These are phyloP conservation scores for Alloplasta piceator DNA, from an alignment of 2,888 invertebrate genomes.

Conservation along the genomic window DNA sequence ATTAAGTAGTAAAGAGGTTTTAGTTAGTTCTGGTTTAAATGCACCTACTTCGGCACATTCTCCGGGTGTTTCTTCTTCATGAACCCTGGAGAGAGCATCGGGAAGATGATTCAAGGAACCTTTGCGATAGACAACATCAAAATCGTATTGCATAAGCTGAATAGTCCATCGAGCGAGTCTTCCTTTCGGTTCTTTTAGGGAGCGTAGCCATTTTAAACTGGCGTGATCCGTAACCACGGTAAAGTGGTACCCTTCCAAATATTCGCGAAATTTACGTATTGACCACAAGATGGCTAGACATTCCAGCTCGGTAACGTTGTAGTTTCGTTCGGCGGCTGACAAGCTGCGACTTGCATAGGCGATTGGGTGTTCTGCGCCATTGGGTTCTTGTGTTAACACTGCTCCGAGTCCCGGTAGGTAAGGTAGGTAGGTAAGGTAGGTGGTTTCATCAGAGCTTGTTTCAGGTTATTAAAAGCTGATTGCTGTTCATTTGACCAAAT, in stretches of 20 bases:
- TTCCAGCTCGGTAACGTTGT: constrained; percentile 54
- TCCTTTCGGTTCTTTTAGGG: constrained; percentile 64
- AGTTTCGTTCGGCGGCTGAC: constrained; percentile 31
- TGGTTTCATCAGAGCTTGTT: too few species aligned
- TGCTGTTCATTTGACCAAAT: too few species aligned
- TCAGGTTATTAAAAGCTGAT: too few species aligned
- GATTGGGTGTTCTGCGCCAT: constrained; percentile 28
- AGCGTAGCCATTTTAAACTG: constrained; percentile 66
- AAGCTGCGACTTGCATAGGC: constrained; percentile 46
- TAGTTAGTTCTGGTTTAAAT: too few species aligned
- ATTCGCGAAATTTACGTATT: constrained; percentile 52
- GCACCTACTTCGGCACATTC: too few species aligned
- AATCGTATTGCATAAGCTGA: background rate
- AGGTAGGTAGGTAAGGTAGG: too few species aligned
- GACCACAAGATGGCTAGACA: constrained; percentile 60
- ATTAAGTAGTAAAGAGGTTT: too few species aligned
- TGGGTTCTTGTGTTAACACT: too few species aligned
- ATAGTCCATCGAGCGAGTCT: constrained; percentile 18
- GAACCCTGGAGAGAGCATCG: constrained; percentile 2
- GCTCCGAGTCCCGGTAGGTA: too few species aligned
- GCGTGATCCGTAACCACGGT: constrained; percentile 70
- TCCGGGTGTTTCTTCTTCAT: background rate
- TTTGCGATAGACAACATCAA: background rate
- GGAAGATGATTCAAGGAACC: constrained; percentile 11
- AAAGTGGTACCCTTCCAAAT: constrained; percentile 65